Evolutionary conservation across 2,888 invertebrate species (phyloP), one percentile per base, ranked within the genome.

Genomic region (Tetranychus piercei): DNA sequence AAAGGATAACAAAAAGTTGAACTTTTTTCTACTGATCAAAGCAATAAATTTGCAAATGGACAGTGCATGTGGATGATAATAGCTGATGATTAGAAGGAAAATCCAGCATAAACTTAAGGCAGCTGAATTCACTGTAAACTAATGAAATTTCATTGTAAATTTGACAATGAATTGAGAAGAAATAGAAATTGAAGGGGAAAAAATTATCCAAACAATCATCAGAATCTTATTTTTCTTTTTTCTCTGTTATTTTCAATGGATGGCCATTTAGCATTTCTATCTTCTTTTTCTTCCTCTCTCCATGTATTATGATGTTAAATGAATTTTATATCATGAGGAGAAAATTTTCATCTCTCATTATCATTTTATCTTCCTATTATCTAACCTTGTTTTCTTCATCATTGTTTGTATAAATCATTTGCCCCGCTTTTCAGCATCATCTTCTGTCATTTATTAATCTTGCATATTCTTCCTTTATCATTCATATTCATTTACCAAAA

Each of bases 361-460:
- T 55, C 55, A 55, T 55, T 55, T 55, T 55, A 55, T 55, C 55
- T 55, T 55, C 55, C 55, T 15, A 55, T 55, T 55, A 55, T 55
- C 15, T 55, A 15, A 9, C n/a, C 67, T 67, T n/a, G 9, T n/a
- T 67, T n/a, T 66, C 66, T 66, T 3, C n/a, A 11, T 67, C 67
- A 18, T 22, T 67, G 8, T 67, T 22, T 67, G 20, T 67, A 67
- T 67, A 9, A 8, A 67, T 67, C n/a, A 67, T 67, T 67, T 65
- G 65, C 15, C 65, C n/a, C n/a, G 15, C 15, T 65, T 67, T 65
- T 44, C 23, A 64, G 67, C 20, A 72, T 65, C 44, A 64, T 73
- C 22, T 73, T 20, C 9, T 55, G 55, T 55, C 55, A 55, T 55
- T 55, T 55, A 55, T 55, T 55, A 55, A 55, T 55, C 55, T 55